A percentile compares a stretch with the other conserved stretches of the same genome.
phyloP scores from a whole-genome alignment of 1,140 invertebrate genomes.

The Aplysia californica region DNA sequence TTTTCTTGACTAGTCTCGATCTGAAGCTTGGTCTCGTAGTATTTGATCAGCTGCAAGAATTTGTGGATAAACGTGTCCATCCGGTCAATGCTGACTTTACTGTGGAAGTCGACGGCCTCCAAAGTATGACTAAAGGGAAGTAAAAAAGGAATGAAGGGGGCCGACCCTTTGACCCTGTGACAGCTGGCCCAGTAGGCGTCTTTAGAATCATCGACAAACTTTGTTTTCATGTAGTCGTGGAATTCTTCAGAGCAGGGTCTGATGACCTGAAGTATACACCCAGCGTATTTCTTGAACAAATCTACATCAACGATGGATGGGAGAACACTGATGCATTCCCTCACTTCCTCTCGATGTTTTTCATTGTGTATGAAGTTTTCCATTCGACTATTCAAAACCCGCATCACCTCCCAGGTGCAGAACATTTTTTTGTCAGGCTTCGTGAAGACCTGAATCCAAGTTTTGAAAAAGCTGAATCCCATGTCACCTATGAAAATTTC shows the following conservation, averaged over 20 bases:
- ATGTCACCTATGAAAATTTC: slow-evolving; percentile 8
- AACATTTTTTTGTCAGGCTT: slow-evolving; percentile 15
- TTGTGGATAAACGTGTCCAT: slow-evolving; percentile 12
- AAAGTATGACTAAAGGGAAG: background rate
- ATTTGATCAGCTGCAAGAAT: slow-evolving; percentile 4
- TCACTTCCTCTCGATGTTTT: background rate
- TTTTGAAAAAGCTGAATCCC: background rate
- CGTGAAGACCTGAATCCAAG: slow-evolving; percentile 7
- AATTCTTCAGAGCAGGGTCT: slow-evolving; percentile 8
- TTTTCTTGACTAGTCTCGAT: background rate
- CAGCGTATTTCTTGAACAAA: background rate
- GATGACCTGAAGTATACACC: background rate
- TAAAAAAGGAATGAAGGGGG: background rate
- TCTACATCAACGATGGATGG: background rate
- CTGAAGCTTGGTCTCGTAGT: slow-evolving; percentile 11
- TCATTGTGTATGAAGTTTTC: background rate
- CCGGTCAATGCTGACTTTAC: background rate
- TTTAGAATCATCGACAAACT: slow-evolving; percentile 3
- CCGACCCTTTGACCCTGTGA: background rate
- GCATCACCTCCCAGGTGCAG: slow-evolving; percentile 4
- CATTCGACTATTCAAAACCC: background rate
- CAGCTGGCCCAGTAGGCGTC: slow-evolving; percentile 17
- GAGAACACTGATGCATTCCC: background rate
- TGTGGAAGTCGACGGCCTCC: background rate
- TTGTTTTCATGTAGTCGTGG: background rate